Base-by-base conservation (phyloP, 2,113 vertebrate species). In the Apteryx owenii region DNA sequence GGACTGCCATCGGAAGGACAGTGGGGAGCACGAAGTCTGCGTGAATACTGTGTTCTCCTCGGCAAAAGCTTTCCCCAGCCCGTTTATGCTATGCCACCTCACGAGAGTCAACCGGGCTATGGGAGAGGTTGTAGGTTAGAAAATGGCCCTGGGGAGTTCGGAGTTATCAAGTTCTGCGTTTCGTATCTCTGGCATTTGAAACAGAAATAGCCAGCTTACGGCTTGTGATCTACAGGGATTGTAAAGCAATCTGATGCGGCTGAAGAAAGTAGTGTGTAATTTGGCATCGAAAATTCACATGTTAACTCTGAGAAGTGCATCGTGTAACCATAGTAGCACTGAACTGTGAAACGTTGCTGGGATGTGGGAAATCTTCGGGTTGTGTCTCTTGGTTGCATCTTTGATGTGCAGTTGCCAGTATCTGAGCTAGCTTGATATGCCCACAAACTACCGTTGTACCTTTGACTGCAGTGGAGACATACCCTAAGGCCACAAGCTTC, bases 251-350 rank as follows among this genome's bases (percentile, higher is more conserved):
- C 64, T 1, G 26, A 2, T 3, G 48, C 8, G 81, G 60, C 31
- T 75, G n/a, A 28, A 42, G 77, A 72, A 2, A 11, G 16, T 0
- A 3, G 54, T 6, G 23, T 9, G 33, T 31, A 3, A 54, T 12
- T 65, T 44, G 78, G 78, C 56, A 12, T n/a, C 21, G 73, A 9
- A 3, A 31, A 3, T 21, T 12, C 80, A 8, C 28, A 1, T 1
- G 0, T 9, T 10, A 60, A 5, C 46, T 56, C 46, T 5, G n/a
- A 48, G 73, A 2, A 1, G 6, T 53, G 0, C 28, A 66, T n/a
- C 46, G 21, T 33, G 84, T 16, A 26, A 51, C 5, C 48, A 1
- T 31, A 33, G 78, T 2, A 16, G 81, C 44, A 62, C 58, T 10
- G 89, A 46, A 10, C 69, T 33, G 62, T 2, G 87, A 9, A 5